These are phyloP conservation scores for Drosophila grimshawi DNA, from an alignment of 1,140 invertebrate genomes.

Conservation along the genomic window DNA sequence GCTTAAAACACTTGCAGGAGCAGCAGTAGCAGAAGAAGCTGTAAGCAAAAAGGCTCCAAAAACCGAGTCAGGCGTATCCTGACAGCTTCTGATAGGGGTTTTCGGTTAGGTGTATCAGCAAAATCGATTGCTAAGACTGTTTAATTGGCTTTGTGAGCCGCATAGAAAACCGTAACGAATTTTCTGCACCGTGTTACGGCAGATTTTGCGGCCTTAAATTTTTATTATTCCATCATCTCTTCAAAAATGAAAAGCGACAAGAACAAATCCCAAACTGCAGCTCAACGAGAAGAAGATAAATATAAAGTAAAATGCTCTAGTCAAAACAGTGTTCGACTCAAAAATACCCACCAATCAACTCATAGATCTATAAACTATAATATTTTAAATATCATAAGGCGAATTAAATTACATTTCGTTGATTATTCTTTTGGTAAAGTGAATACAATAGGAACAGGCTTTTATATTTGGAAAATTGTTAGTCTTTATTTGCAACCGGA, in stretches of 20 bases:
- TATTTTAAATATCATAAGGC: neutral
- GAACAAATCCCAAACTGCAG: constrained; percentile 46
- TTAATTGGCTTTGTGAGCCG: constrained; percentile 58
- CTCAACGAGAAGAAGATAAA: constrained; percentile 8
- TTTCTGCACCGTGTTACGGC: constrained; percentile 1
- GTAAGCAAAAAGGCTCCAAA: constrained; percentile 23
- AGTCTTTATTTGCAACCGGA: no score
- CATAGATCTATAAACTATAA: neutral
- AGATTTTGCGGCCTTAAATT: constrained; percentile 38
- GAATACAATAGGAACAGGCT: no score
- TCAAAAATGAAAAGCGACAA: constrained; percentile 41
- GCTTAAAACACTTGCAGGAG: constrained; percentile 60
- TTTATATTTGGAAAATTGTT: no score
- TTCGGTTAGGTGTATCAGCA: constrained; percentile 1
- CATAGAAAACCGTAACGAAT: constrained; percentile 19
- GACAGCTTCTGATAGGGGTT: neutral
- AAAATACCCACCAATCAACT: neutral
- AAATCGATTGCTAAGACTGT: constrained; percentile 59
- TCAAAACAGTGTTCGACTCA: neutral
- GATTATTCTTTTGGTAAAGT: no score
- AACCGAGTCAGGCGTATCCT: neutral
- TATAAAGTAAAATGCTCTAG: constrained; percentile 1
- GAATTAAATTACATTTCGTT: no score
- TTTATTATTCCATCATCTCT: constrained; percentile 28
- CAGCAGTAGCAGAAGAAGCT: constrained; percentile 20